Conservation (phyloP, 2,113 vertebrate genomes). For the Lycocorax pyrrhopterus region DNA sequence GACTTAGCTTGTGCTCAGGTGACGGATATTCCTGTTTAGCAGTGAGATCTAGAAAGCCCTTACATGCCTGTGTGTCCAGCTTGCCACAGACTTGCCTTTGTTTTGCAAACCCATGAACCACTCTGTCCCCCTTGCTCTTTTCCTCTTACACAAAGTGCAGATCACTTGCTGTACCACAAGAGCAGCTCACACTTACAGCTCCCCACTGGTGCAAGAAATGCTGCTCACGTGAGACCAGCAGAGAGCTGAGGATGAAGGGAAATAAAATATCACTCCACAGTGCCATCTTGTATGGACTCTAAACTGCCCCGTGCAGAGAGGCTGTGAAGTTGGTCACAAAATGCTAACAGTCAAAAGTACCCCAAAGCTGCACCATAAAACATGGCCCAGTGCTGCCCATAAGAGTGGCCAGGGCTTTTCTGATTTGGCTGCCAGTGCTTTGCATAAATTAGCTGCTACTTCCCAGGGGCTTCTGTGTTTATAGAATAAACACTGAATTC, state of each 20-base stretch:
- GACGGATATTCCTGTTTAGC: background rate
- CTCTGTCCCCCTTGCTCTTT: background rate
- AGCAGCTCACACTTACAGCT: background rate
- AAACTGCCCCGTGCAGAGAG: background rate
- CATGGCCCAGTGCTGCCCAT: rapidly evolving
- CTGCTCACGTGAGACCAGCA: rapidly evolving
- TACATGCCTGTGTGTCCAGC: background rate
- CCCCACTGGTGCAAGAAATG: background rate
- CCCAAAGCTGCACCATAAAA: background rate
- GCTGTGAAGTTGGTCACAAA: background rate
- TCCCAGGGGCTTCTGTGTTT: background rate
- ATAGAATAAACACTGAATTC: background rate
- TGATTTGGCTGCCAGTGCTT: background rate
- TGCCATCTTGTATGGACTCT: background rate
- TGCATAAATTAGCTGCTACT: background rate
- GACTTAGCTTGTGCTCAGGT: background rate
- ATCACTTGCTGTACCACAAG: background rate
- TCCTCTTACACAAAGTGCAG: background rate
- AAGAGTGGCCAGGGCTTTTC: background rate
- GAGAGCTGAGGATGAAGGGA: background rate
- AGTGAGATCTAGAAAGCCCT: background rate
- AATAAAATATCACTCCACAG: background rate
- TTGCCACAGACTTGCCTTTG: background rate
- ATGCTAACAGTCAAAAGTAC: background rate
- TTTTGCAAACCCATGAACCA: background rate